Evolutionary conservation across 2,888 invertebrate species (phyloP), one percentile per base, ranked within the genome.

Genomic region (Amblyjoppa fuscipennis): DNA sequence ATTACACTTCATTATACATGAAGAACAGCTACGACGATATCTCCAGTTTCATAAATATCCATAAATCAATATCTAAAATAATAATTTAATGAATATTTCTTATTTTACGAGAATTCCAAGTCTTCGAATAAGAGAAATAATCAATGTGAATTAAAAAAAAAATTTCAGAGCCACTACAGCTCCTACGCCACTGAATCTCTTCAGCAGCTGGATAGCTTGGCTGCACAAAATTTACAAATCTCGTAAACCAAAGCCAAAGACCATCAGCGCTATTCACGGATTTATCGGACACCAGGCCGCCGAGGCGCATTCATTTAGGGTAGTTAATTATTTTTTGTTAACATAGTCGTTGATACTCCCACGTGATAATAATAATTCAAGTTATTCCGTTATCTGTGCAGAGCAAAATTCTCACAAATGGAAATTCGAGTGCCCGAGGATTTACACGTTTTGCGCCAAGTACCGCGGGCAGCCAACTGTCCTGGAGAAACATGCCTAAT

Each of bases 141-240:
- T 20, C n/a, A 20, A 51, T 6, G 53, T 20, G 20, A 20, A 20
- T 20, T 20, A 20, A 20, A 20, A 20, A 20, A 20, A 20, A 20
- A 20, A 20, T 20, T 87, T 34, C 78, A 94, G 95, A 91, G 96
- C 96, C 2, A 96, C 96, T 6, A 96, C 96, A 0, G 96, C 97
- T 0, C 96, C 97, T 0, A 96, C 96, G 2, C 97, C 97, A 0
- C 94, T 97, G 66, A 97, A 97, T 92, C 95, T 97, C 78, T 94
- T 97, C 87, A 96, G 96, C 1, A 96, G 95, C 2, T 95, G 95
- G 95, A 92, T 94, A 28, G 92, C 93, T 81, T 95, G 95, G 90
- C 91, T 95, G 16, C 90, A 93, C 51, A 94, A 93, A 73, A 87
- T 93, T 28, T 95, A 94, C 87, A 94, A 94, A 87, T 92, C 92